Conservation (phyloP, 2,888 invertebrate species). For the Neoascia interrupta region DNA sequence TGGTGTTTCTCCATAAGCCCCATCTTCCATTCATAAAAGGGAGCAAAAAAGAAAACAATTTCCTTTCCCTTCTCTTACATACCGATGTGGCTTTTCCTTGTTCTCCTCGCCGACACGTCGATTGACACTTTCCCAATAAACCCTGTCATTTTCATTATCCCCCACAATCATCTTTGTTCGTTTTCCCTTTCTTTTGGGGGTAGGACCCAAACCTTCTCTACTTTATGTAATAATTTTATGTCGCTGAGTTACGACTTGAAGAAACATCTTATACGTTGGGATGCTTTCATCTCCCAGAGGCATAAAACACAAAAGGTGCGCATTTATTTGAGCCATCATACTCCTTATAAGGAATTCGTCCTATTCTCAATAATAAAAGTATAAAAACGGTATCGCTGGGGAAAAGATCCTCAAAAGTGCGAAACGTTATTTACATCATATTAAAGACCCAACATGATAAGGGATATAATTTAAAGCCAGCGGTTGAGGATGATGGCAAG, state of each 20-base stretch:
- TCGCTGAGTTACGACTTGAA: neutral
- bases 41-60: no score
- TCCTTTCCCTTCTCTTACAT: no score
- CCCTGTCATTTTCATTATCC: slow-evolving; percentile 19
- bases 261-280: slow-evolving; percentile 1
- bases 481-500: neutral
- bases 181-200: neutral
- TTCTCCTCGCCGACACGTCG: neutral
- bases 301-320: slow-evolving; percentile 9
- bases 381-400: no score
- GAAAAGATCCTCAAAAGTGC: slow-evolving; percentile 7
- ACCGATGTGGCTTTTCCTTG: no score
- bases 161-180: neutral
- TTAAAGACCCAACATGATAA: slow-evolving; percentile 20
- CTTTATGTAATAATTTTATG: slow-evolving; percentile 20
- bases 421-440: slow-evolving; percentile 14
- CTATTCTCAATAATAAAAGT: neutral
- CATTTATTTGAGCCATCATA: slow-evolving; percentile 3
- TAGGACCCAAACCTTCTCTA: no score
- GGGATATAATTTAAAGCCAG: slow-evolving; percentile 9
- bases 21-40: no score
- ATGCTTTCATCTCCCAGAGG: neutral
- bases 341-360: neutral
- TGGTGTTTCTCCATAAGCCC: no score
- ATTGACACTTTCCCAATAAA: slow-evolving; percentile 11